A percentile compares a stretch with the other conserved stretches of the same genome.
Evolutionary conservation across 2,888 invertebrate genomes (phyloP).

Genomic region (Philonicus albiceps): DNA sequence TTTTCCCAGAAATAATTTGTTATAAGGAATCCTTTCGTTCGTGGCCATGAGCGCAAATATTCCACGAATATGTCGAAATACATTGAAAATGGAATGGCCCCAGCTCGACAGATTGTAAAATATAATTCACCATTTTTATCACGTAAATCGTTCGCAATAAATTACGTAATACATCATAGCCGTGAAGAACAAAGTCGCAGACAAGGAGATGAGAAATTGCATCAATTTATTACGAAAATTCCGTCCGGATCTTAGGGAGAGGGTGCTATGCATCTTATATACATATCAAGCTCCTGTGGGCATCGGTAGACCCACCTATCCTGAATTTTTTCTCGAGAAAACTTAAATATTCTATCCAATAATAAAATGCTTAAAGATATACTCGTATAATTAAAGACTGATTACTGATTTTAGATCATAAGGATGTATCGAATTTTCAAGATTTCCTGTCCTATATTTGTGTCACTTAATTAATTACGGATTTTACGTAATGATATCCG

Average conservation of each 20-base stretch:
- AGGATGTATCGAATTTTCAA: no score
- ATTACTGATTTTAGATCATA: no score
- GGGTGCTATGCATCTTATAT: constrained; percentile 11
- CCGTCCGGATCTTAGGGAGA: background rate
- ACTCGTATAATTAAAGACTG: constrained; percentile 4
- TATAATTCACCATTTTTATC: constrained; percentile 41
- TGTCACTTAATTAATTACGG: no score
- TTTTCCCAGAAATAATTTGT: constrained; percentile 24
- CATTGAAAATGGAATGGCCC: constrained; percentile 29
- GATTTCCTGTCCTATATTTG: no score
- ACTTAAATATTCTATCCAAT: background rate
- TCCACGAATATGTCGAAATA: constrained; percentile 33
- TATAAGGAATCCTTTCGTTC: background rate
- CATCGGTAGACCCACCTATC: background rate
- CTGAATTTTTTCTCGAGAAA: constrained; percentile 1
- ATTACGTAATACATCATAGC: constrained; percentile 38
- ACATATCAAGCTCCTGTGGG: background rate
- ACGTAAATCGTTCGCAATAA: constrained; percentile 42
- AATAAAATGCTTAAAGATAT: background rate
- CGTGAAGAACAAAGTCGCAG: constrained; percentile 22
- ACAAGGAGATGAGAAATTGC: constrained; percentile 35
- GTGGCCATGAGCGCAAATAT: background rate
- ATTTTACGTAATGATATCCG: no score
- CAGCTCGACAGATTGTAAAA: constrained; percentile 40
- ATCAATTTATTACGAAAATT: constrained; percentile 26